Base-by-base conservation (phyloP, 2,797 vertebrate species). In the Coluber constrictor region DNA sequence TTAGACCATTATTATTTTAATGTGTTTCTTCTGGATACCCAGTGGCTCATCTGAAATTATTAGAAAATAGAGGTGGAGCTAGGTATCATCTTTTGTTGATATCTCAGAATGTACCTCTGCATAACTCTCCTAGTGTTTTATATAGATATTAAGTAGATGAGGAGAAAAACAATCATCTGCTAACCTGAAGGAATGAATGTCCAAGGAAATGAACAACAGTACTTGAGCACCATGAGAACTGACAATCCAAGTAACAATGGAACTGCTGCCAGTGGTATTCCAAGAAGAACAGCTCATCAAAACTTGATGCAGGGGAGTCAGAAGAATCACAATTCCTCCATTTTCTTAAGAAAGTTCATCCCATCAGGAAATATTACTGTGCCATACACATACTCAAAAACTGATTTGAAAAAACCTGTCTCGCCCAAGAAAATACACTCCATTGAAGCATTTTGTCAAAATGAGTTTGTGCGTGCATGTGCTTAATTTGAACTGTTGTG, bases 401-500 rank as follows among this genome's bases (percentile, higher is more conserved):
- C 55, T 32, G 10, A 88, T 57, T 37, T 37, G 55, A 83, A 47
- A 47, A 47, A 83, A 47, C 10, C 1, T 83, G 23, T 47, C 16
- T 59, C 25, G 6, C 18, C 37, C n/a, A 91, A 90, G 51, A 74
- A 66, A 66, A 25, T n/a, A 74, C 16, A 51, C 25, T 27, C 37
- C 70, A 43, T 18, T 43, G 43, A 25, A 61, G 32, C 27, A 23
- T 29, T 27, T 61, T 60, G 43, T 59, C 74, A 47, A 60, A 83
- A 83, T 83, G 18, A 91, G 1, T 88, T 59, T 83, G 66, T 56
- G 16, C n/a, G 4, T 79, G 29, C 63, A 9, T 51, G 88, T 74
- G 55, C 23, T 95, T 92, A 23, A 60, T 79, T 0, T 86, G 4
- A 90, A n/a, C 32, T 3, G 92, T 43, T 92, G 29, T 95, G 56